These are phyloP conservation scores for Xanthorhoe spadicearia DNA, from an alignment of 2,888 invertebrate genomes.

Conservation along the genomic window DNA sequence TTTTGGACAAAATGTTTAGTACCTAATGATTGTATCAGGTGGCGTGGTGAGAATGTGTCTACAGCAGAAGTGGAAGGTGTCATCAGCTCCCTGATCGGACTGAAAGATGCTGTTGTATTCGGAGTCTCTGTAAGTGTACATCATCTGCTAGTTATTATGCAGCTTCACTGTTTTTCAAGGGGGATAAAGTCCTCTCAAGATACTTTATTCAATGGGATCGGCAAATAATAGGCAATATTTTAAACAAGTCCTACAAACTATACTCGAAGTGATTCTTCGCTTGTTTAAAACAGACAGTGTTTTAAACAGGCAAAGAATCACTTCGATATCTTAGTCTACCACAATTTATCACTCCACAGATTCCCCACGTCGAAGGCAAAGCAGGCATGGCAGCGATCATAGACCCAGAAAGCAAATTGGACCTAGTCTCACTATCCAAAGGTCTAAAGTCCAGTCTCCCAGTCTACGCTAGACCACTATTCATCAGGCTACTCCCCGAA, in stretches of 20 bases:
- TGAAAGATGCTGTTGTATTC: conserved; percentile 94
- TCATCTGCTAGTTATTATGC: background rate
- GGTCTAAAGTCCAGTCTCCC: conserved; percentile 87
- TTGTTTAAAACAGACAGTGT: no score
- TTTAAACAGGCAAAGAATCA: no score
- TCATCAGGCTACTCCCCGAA: conserved; percentile 89
- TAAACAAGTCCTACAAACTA: no score
- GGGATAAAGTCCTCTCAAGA: no score
- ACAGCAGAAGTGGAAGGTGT: conserved; percentile 97
- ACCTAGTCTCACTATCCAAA: conserved; percentile 79
- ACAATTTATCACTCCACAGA: conserved; percentile 70
- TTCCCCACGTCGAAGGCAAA: conserved; percentile 92
- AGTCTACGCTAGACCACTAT: conserved; percentile 93
- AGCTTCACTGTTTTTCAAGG: no score
- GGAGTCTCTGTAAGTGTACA: conserved; percentile 90
- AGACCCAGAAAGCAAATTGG: conserved; percentile 87
- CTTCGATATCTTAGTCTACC: background rate
- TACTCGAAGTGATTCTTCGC: no score
- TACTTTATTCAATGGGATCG: no score
- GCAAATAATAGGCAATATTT: no score
- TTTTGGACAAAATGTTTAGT: background rate
- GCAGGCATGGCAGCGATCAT: conserved; percentile 98
- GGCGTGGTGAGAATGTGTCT: conserved; percentile 98
- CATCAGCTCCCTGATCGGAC: conserved; percentile 90
- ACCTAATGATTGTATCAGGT: conserved; percentile 71